Percentiles rank a stretch among this genome's conserved stretches.
Evolutionary conservation across 2,113 vertebrate species (phyloP).

Genomic region (Myotis lucifugus): DNA sequence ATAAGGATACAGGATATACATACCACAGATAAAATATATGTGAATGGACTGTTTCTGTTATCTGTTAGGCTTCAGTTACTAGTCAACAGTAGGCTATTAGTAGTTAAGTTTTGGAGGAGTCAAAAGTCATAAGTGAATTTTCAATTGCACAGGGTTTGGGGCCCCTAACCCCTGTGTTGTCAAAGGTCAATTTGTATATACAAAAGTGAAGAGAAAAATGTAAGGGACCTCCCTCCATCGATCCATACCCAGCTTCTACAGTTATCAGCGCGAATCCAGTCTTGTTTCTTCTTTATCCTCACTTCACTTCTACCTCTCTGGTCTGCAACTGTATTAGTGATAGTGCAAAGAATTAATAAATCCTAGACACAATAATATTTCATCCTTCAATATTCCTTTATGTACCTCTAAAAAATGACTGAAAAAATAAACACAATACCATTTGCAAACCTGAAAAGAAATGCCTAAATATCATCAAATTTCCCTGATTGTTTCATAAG

Average conservation of each 20-base stretch:
- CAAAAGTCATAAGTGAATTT: neutral
- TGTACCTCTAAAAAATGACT: neutral
- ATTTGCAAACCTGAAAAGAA: neutral
- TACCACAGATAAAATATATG: neutral
- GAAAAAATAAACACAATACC: neutral
- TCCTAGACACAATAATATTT: neutral
- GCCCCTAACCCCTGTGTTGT: neutral
- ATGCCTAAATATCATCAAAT: neutral
- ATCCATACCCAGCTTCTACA: neutral
- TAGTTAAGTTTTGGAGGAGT: neutral
- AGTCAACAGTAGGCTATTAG: neutral
- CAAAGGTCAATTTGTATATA: too few species aligned
- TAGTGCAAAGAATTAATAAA: neutral
- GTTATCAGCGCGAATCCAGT: neutral
- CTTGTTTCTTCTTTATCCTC: neutral
- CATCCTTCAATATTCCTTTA: neutral
- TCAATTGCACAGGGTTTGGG: neutral
- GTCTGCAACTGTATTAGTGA: neutral
- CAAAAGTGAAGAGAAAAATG: neutral
- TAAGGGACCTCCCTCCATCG: neutral
- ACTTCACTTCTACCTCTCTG: neutral
- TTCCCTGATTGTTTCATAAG: neutral
- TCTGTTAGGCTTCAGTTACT: neutral
- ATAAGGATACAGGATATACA: neutral
- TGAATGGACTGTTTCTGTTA: neutral